phyloP scores from a whole-genome alignment of 2,113 vertebrate genomes.

The Chelonoidis abingdonii region DNA sequence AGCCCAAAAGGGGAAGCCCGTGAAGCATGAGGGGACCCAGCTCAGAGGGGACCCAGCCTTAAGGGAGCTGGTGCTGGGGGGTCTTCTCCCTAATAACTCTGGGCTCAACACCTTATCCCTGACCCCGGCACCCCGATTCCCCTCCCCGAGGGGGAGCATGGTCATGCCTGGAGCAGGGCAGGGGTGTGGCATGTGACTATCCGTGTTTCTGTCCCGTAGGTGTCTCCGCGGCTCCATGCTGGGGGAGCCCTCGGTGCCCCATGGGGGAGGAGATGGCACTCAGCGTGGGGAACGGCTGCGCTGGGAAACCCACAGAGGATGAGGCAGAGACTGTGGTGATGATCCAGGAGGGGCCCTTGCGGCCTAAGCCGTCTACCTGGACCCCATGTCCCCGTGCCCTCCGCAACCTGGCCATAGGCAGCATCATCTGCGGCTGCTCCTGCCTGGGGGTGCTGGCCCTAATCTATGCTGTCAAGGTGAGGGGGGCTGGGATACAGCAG shows the following conservation, averaged over 20 bases:
- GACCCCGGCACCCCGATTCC: slow-evolving; percentile 33
- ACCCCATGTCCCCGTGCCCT: slow-evolving; percentile 37
- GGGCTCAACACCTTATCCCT: slow-evolving; percentile 43
- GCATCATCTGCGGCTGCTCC: slow-evolving; percentile 87
- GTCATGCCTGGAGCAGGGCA: neutral
- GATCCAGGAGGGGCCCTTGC: neutral
- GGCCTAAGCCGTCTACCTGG: slow-evolving; percentile 32
- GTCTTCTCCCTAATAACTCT: too few relatives aligned
- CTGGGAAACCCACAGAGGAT: slow-evolving; percentile 2
- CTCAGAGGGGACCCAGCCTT: neutral
- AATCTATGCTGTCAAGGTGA: slow-evolving; percentile 79
- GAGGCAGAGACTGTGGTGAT: slow-evolving; percentile 50
- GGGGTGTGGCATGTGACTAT: neutral
- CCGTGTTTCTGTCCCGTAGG: neutral
- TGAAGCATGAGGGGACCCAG: neutral
- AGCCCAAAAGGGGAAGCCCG: neutral
- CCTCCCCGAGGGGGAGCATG: slow-evolving; percentile 8
- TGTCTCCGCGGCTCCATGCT: neutral
- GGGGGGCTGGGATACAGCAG: slow-evolving; percentile 11
- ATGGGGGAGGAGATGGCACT: slow-evolving; percentile 53
- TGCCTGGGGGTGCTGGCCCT: slow-evolving; percentile 85
- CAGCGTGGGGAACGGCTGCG: neutral
- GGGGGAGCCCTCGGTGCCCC: neutral
- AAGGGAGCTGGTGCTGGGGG: too few relatives aligned
- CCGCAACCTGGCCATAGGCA: slow-evolving; percentile 81